A percentile compares a stretch with the other conserved stretches of the same genome.
These are phyloP conservation scores for Recurvirostra avosetta DNA, from an alignment of 2,113 vertebrate genomes.

Conservation along the genomic window DNA sequence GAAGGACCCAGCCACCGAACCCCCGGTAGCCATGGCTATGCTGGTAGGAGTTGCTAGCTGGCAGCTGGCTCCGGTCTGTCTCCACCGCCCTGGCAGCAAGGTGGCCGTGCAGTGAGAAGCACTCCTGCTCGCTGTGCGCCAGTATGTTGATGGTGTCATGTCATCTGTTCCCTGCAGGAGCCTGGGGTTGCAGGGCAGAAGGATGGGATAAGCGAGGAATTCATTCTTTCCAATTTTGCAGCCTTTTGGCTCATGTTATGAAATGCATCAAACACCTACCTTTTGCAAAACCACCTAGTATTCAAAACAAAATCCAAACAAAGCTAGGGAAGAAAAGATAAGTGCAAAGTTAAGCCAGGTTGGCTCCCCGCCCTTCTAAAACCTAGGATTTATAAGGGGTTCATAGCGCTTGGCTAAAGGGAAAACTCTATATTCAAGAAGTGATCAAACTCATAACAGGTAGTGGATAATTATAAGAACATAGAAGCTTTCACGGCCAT, in stretches of 20 bases:
- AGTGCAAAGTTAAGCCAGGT: not conserved
- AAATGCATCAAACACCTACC: not conserved
- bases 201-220: not conserved
- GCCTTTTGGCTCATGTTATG: not conserved
- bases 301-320: not conserved
- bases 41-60: not conserved
- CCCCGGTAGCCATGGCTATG: not conserved
- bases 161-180: conserved; percentile 20
- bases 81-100: not conserved
- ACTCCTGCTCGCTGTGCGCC: not conserved
- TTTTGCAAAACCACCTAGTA: not conserved
- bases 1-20: not conserved
- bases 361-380: not conserved
- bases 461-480: not conserved
- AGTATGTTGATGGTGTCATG: not conserved
- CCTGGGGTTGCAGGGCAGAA: not conserved
- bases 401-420: not conserved
- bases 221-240: not conserved
- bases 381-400: not conserved
- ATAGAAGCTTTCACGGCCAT: not conserved
- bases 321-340: not conserved
- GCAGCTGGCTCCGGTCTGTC: not conserved
- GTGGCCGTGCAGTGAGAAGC: not conserved
- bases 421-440: not conserved
- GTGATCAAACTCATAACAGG: not conserved